phyloP scores from a whole-genome alignment of 2,888 invertebrate genomes.

The Drosophila heteroneura region DNA sequence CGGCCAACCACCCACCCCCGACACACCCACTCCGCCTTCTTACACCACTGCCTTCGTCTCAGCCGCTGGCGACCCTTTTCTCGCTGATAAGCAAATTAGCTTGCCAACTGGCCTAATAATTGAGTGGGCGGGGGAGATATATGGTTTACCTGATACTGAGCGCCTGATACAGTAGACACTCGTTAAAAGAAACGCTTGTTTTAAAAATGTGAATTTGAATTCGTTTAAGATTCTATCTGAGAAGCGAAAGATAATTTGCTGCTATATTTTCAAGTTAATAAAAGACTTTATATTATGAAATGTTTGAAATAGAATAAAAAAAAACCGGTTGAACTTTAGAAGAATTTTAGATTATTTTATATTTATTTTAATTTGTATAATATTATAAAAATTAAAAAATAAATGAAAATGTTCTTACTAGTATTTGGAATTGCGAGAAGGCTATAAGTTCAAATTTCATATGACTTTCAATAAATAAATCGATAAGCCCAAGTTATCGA shows the following conservation, averaged over 20 bases:
- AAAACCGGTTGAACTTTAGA: background rate
- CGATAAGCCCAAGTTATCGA: background rate
- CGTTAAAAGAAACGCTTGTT: background rate
- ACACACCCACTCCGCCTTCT: too few relatives aligned
- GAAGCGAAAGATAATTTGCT: background rate
- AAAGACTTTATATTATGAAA: background rate
- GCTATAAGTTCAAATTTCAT: background rate
- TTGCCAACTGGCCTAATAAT: constrained; percentile 72
- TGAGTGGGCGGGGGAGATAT: constrained; percentile 24
- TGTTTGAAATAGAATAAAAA: background rate
- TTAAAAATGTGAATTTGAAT: background rate
- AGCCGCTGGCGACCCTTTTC: constrained; percentile 11
- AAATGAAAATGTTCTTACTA: background rate
- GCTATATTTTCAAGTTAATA: background rate
- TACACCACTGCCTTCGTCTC: background rate
- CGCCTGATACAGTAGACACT: background rate
- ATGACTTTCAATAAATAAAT: background rate
- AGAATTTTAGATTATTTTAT: background rate
- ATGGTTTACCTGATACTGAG: constrained; percentile 23
- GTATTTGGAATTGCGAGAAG: background rate
- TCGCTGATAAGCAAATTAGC: constrained; percentile 77
- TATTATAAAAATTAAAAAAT: background rate
- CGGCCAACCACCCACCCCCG: background rate
- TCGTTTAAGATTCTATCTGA: background rate
- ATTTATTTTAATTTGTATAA: background rate